Base-by-base conservation (phyloP, 2,888 invertebrate genomes). In the Ornithoptera alexandrae region DNA sequence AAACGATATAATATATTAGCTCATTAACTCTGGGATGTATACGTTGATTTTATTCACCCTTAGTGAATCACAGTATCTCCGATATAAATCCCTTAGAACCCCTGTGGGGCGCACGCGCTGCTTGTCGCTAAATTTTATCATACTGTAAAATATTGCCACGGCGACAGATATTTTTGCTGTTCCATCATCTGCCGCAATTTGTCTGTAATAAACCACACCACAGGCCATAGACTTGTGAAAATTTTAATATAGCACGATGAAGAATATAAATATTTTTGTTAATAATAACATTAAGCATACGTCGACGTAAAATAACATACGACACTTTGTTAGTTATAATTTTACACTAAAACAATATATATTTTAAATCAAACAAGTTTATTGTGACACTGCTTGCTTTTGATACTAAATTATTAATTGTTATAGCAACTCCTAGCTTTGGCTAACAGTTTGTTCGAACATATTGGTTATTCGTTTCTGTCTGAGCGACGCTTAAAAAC, bases 401-500 rank as follows among this genome's bases (percentile, higher is more conserved):
- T 46, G 15, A 12, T 15, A 3, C 12, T 15, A 15, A 46, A 46
- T 46, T 46, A 46, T 46, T 12, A 46, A 46, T 46, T 15, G 46
- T 75, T 76, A 78, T 77, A 74, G 73, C 73, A 77, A 79, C 71
- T 77, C 75, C 74, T 74, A 81, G 75, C 82, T 78, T 79, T 76
- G 78, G 77, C 77, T 83, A 84, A 85, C 85, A 82, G 86, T 88
- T 88, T 84, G 83, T 84, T 77, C 83, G 83, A 85, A 87, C 87
- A 88, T 89, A 88, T 89, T 88, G 84, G 79, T 84, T 83, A 81
- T 79, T 79, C 79, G 78, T 78, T 78, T 75, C 76, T 75, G 75
- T 76, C 85, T 86, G 83, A 82, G 83, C 81, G 83, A 84, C 84
- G 85, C 82, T 91, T 87, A 87, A 89, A 90, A 90, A 89, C 89